Conservation (phyloP, 2,113 vertebrate species). For the Nyctereutes procyonoides region DNA sequence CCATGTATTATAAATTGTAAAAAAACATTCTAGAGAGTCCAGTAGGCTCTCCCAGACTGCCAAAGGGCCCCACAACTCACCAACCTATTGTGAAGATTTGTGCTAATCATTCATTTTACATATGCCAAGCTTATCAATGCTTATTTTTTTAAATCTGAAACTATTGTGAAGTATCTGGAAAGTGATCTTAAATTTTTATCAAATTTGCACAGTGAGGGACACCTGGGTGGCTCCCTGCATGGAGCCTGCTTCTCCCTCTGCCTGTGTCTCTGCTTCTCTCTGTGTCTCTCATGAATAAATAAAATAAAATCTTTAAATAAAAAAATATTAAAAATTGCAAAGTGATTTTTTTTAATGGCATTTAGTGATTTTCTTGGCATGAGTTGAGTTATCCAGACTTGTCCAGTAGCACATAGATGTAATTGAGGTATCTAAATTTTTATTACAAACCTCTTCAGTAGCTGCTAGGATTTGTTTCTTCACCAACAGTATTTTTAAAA, state of each 20-base stretch:
- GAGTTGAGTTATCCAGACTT: neutral
- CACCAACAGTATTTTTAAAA: neutral
- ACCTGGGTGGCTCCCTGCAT: no score
- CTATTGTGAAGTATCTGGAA: constrained; percentile 30
- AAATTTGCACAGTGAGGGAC: neutral
- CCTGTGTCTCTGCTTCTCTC: no score
- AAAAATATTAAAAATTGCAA: neutral
- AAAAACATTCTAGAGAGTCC: neutral
- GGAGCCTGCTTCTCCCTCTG: no score
- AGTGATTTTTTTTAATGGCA: neutral
- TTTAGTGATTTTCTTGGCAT: constrained; percentile 6
- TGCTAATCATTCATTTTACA: neutral
- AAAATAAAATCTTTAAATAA: no score
- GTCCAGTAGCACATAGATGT: neutral
- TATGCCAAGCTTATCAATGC: neutral
- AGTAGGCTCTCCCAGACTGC: neutral
- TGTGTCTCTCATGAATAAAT: no score
- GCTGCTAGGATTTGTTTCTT: constrained; percentile 10
- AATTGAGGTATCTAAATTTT: neutral
- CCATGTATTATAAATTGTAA: neutral
- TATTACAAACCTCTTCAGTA: neutral
- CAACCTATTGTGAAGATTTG: neutral
- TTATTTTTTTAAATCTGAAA: constrained; percentile 34
- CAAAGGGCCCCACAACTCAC: neutral
- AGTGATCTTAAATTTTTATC: neutral